Evolutionary conservation across 2,888 invertebrate species (phyloP), one percentile per base, ranked within the genome.

Genomic region (Danaus chrysippus): DNA sequence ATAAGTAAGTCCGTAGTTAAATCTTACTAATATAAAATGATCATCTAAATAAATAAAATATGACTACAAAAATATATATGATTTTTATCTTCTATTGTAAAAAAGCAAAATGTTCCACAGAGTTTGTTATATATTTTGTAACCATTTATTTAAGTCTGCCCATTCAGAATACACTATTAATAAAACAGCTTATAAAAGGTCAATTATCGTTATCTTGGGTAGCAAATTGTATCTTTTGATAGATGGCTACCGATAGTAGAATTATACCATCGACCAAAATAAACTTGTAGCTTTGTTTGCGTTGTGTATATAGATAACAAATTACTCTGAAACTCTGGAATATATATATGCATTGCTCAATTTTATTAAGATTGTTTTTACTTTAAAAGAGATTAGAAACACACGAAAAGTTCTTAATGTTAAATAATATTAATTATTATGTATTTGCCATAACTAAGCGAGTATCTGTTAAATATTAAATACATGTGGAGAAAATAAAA

Each of bases 131-230:
- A 8, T 49, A 15, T 15, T 49, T 49, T 49, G 49, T 49, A 15
- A 15, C 15, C 9, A 15, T 49, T 10, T 17, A 13, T 2, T 15
- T 1, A 49, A 13, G 49, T 49, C 10, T 49, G 1, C 13, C 17
- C n/a, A 13, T n/a, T 46, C 46, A 8, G n/a, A 23, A 1, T 8
- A 13, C 8, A 46, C 46, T n/a, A 46, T 46, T 46, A 46, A 46
- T 46, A 8, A 46, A 13, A 46, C 46, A n/a, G 49, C 49, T 8
- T 49, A 15, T 13, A 15, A 49, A 49, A 49, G 49, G 49, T 49
- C 49, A 49, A 49, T 49, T 8, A 49, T 49, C 49, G 49, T 49
- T 15, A 17, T 49, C 15, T 49, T 15, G 10, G 15, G 17, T 17
- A 15, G 17, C 10, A 17, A 9, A 49, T 8, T 49, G 10, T 15